Evolutionary conservation across 2,888 invertebrate genomes (phyloP), one percentile per base, ranked within the genome.

Genomic region (Ethmia dodecea): DNA sequence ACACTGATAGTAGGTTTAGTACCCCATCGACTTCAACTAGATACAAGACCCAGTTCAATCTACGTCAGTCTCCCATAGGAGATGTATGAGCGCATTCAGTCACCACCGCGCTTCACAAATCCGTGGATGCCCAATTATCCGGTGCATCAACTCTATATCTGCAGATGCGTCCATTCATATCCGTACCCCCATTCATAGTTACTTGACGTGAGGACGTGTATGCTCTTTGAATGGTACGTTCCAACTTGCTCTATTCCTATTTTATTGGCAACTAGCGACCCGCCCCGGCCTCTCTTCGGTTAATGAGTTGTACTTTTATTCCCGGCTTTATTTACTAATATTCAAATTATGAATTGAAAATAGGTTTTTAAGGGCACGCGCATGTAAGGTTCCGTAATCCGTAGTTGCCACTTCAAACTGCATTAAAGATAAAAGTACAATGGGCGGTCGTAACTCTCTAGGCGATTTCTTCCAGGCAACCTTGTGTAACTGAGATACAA

Each of bases 111-210:
- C 45, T 45, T 42, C 47, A 43, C 49, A 49, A 46, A 50, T 55
- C 52, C 49, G 53, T 47, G 43, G 47, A 51, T 37, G 38, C 44
- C 59, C 64, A 63, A 65, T 65, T 65, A 65, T 50, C 50, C 43
- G 40, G 43, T 42, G 47, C 28, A 54, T 46, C 52, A 40, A 45
- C 47, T 43, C 35, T 33, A 36, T 34, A 37, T 37, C 33, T 38
- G 33, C 15, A 31, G 29, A 28, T 20, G 25, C 14, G 35, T 20
- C 36, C 37, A 43, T 54, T 40, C 37, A 46, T 55, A 48, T 42
- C 38, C 36, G 36, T 37, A 20, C 20, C 36, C 43, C 48, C 45
- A 58, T 52, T 56, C 49, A 60, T 47, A 51, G 47, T 34, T 47
- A 38, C 12, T 31, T 35, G 38, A 43, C 38, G 38, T 39, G 33